Evolutionary conservation across 2,888 invertebrate species (phyloP), one percentile per base, ranked within the genome.

Genomic region (Plebejus anna): DNA sequence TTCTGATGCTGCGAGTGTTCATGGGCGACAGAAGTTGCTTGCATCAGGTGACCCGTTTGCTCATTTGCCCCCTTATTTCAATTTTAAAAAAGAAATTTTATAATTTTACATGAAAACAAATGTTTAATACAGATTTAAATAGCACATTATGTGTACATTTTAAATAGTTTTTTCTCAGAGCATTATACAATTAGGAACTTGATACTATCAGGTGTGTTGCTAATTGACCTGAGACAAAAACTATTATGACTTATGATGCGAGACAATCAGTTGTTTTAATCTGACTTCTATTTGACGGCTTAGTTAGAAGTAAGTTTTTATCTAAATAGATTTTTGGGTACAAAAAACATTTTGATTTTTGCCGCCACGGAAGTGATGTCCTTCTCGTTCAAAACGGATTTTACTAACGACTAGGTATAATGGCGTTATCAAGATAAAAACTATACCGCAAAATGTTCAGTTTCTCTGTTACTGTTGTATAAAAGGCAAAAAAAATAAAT

Each of bases 231-330:
- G 42, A 42, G 71, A 32, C 73, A 73, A 73, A 73, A 73, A 73
- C 28, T 32, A 5, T 32, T 28, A 32, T 55, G 32, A 72, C 72
- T 47, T 22, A 42, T 72, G 66, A 66, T 0, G 5, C 66, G 66
- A 9, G 32, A 71, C 42, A 73, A 73, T 73, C 51, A 51, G 13
- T 11, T 47, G 73, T 75, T 47, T 38, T 66, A 77, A 78, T 77
- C 75, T 77, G 78, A 78, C 78, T 75, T 57, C 57, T 73, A 75
- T 75, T 78, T 77, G 77, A 77, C 78, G 76, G 77, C 77, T 28
- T 70, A 66, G 28, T 75, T 71, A 66, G 1, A 4, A 13, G 9
- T 32, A 13, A 66, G 32, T 66, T 32, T 55, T 55, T 55, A 16
- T 55, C 55, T 13, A 4, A 51, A 55, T 55, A 16, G 16, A 55